phyloP scores from a whole-genome alignment of 1,140 invertebrate genomes.

The Bombus confusus region DNA sequence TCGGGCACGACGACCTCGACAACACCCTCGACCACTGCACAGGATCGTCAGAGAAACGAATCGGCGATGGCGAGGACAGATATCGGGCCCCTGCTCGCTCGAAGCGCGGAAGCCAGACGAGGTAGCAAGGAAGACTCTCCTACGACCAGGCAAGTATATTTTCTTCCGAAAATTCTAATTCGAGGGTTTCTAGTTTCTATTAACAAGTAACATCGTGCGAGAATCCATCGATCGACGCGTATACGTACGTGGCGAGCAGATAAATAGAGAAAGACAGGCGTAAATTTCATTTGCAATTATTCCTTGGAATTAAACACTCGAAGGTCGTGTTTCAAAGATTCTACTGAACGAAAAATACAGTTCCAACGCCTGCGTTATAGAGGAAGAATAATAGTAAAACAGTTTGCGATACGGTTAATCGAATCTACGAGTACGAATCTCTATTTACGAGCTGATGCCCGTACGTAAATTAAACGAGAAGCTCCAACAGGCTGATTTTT shows the following conservation, averaged over 20 bases:
- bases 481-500: neutral
- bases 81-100: slow-evolving; percentile 89
- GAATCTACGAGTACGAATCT: neutral
- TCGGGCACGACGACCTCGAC: slow-evolving; percentile 56
- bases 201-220: slow-evolving; percentile 28
- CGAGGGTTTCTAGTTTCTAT: neutral
- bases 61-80: slow-evolving; percentile 89
- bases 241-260: neutral
- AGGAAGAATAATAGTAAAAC: too few relatives aligned
- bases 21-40: slow-evolving; percentile 47
- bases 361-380: too few relatives aligned
- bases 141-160: slow-evolving; percentile 77
- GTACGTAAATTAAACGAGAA: neutral
- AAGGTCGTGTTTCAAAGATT: too few relatives aligned
- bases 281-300: too few relatives aligned
- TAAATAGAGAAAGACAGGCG: too few relatives aligned
- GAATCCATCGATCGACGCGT: too few relatives aligned
- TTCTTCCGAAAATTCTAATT: neutral
- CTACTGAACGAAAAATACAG: too few relatives aligned
- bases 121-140: slow-evolving; percentile 82
- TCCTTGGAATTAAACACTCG: too few relatives aligned
- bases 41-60: slow-evolving; percentile 72
- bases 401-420: neutral
- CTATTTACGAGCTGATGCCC: too few relatives aligned
- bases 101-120: slow-evolving; percentile 88